These are phyloP conservation scores for Rousettus leschenaultii DNA, from an alignment of 2,113 vertebrate genomes.

Conservation along the genomic window DNA sequence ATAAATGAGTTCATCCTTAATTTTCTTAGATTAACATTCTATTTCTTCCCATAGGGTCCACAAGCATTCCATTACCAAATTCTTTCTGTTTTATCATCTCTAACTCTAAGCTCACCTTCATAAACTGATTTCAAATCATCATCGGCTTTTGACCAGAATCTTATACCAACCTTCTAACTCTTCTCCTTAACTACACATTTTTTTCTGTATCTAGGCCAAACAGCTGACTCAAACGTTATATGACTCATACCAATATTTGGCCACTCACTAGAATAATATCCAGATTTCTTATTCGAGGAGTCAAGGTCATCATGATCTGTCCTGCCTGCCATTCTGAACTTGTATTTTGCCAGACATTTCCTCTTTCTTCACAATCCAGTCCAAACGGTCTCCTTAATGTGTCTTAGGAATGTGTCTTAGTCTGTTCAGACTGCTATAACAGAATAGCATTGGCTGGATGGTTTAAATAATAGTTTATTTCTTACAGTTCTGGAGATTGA, in stretches of 20 bases:
- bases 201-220: not conserved
- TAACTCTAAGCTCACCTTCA: not conserved
- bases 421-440: not conserved
- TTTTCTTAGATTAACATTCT: not conserved
- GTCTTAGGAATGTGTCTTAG: not conserved
- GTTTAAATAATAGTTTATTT: not conserved
- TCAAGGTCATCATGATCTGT: not conserved
- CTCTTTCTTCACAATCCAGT: not conserved
- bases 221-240: not conserved
- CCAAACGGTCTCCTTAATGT: not conserved
- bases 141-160: not conserved
- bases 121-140: not conserved
- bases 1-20: not conserved
- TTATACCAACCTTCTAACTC: not conserved
- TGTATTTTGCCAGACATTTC: not conserved
- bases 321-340: not conserved
- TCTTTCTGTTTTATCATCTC: not conserved
- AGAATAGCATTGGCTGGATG: not conserved
- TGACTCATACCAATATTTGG: not conserved
- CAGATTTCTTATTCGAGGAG: not conserved
- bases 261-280: not conserved
- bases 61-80: not conserved
- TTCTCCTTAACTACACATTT: not conserved
- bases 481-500: not conserved
- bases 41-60: not conserved